phyloP scores from a whole-genome alignment of 1,140 invertebrate genomes.

The Aradophagus sp. region DNA sequence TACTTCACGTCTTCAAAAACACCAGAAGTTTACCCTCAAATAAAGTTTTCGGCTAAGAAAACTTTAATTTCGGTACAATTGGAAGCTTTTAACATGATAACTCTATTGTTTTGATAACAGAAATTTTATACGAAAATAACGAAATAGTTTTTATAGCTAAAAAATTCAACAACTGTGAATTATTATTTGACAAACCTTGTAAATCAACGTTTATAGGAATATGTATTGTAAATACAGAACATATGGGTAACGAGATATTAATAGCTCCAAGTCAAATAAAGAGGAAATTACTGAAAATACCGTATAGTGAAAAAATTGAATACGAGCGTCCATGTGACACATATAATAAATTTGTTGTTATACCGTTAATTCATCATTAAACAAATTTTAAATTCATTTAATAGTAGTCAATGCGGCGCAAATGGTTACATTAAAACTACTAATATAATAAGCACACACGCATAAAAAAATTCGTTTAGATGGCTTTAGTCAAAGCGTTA shows the following conservation, averaged over 20 bases:
- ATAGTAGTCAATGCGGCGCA: too few relatives aligned
- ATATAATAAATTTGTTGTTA: slow-evolving; percentile 11
- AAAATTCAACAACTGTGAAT: slow-evolving; percentile 1
- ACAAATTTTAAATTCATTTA: too few relatives aligned
- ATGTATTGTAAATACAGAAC: slow-evolving; percentile 3
- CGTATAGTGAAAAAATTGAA: not conserved
- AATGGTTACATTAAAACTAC: too few relatives aligned
- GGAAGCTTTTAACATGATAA: slow-evolving; percentile 8
- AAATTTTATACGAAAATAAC: slow-evolving; percentile 5
- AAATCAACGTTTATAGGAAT: slow-evolving; percentile 10
- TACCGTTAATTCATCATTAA: slow-evolving; percentile 10
- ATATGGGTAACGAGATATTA: not conserved
- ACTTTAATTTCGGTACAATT: slow-evolving; percentile 5
- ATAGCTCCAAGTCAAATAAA: slow-evolving; percentile 1
- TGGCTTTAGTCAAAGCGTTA: too few relatives aligned
- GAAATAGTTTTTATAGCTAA: slow-evolving; percentile 5
- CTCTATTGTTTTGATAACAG: slow-evolving; percentile 1
- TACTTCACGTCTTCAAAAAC: slow-evolving; percentile 4
- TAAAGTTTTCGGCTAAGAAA: slow-evolving; percentile 2
- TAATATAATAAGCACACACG: too few relatives aligned
- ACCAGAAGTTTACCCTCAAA: not conserved
- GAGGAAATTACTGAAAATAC: slow-evolving; percentile 20
- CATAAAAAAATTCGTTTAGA: too few relatives aligned
- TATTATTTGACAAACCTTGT: slow-evolving; percentile 15
- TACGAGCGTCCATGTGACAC: not conserved